phyloP scores from a whole-genome alignment of 1,140 invertebrate genomes.

The Atta cephalotes region DNA sequence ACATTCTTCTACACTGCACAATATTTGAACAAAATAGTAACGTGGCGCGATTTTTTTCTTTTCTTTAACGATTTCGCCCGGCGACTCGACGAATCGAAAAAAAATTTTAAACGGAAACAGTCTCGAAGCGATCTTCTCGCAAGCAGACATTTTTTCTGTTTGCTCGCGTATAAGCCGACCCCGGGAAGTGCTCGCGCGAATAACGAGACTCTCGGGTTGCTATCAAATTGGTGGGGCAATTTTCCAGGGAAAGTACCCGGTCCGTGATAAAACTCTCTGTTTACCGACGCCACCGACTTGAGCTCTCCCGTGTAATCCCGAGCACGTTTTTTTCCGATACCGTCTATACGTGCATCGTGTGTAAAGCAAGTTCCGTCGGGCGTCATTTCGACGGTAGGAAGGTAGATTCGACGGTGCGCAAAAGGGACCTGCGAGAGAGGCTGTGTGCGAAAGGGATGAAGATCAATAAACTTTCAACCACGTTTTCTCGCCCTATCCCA shows the following conservation, averaged over 20 bases:
- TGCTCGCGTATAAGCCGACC: slow-evolving; percentile 29
- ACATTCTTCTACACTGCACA: background rate
- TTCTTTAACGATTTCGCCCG: background rate
- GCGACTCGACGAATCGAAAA: background rate
- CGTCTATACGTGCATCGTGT: slow-evolving; percentile 59
- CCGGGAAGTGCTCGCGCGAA: slow-evolving; percentile 22
- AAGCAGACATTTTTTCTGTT: slow-evolving; percentile 47
- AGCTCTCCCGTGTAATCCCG: slow-evolving; percentile 55
- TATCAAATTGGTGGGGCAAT: slow-evolving; percentile 61
- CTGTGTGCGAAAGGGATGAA: slow-evolving; percentile 57
- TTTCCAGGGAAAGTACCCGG: slow-evolving; percentile 53
- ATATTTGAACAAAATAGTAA: background rate
- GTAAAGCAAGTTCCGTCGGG: slow-evolving; percentile 59
- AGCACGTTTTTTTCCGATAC: slow-evolving; percentile 64
- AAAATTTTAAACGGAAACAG: slow-evolving; percentile 12
- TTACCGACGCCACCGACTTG: slow-evolving; percentile 59
- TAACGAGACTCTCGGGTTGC: slow-evolving; percentile 42
- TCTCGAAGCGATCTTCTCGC: slow-evolving; percentile 21
- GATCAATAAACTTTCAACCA: slow-evolving; percentile 51
- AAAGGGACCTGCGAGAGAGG: background rate
- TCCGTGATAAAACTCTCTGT: slow-evolving; percentile 63
- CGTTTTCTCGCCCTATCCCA: slow-evolving; percentile 38
- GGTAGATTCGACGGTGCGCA: slow-evolving; percentile 12
- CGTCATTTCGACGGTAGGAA: slow-evolving; percentile 48
- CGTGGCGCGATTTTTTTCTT: background rate